phyloP scores from a whole-genome alignment of 2,888 invertebrate genomes.

The Hirtodrosophila duncani region DNA sequence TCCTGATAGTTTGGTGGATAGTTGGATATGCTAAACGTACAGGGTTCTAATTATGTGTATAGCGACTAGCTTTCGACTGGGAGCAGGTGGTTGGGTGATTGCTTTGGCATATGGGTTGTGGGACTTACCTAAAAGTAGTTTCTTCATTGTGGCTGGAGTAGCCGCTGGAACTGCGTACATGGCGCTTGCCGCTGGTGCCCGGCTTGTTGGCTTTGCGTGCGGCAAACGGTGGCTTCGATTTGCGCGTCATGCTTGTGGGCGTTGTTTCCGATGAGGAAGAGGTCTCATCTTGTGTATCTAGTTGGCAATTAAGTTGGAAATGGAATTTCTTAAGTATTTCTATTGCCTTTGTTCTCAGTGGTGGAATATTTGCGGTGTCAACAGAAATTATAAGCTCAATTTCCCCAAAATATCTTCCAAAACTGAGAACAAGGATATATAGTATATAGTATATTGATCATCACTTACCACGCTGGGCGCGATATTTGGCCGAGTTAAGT shows the following conservation, averaged over 20 bases:
- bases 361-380: no score
- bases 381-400: no score
- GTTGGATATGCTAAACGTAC: slow-evolving; percentile 84
- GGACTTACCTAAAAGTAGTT: slow-evolving; percentile 88
- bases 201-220: slow-evolving; percentile 83
- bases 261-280: slow-evolving; percentile 89
- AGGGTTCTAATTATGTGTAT: slow-evolving; percentile 67
- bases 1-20: slow-evolving; percentile 89
- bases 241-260: slow-evolving; percentile 83
- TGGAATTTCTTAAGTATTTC: no score
- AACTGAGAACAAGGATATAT: not conserved
- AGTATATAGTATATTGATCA: not conserved
- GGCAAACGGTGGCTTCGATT: slow-evolving; percentile 85
- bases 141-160: slow-evolving; percentile 92
- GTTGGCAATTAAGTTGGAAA: not conserved
- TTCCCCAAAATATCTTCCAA: no score
- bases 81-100: no score
- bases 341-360: no score
- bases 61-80: slow-evolving; percentile 43
- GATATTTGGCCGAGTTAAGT: slow-evolving; percentile 79
- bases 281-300: slow-evolving; percentile 86
- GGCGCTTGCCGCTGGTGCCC: slow-evolving; percentile 82
- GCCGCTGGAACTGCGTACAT: slow-evolving; percentile 88
- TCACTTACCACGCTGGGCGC: slow-evolving; percentile 76
- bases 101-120: not conserved